phyloP scores from a whole-genome alignment of 2,888 invertebrate species.

The Apotomis betuletana region DNA sequence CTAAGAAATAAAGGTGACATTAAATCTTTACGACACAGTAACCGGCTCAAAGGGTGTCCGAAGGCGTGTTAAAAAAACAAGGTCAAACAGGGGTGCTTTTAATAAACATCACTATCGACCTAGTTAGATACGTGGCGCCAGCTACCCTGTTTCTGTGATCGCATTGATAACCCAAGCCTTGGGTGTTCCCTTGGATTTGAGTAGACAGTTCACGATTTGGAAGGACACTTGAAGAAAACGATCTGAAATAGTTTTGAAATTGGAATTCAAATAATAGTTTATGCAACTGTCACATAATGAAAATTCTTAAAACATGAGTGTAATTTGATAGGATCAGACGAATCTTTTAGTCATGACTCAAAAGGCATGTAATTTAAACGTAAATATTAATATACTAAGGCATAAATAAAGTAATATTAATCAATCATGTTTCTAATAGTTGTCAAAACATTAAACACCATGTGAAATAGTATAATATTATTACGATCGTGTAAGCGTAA shows the following conservation, averaged over 20 bases:
- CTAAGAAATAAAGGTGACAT: constrained; percentile 34
- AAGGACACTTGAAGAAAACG: neutral
- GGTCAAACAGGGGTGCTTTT: constrained; percentile 56
- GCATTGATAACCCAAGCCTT: constrained; percentile 37
- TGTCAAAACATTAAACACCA: too few relatives aligned
- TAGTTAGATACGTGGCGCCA: constrained; percentile 60
- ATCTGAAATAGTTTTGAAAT: neutral
- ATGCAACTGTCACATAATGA: too few relatives aligned
- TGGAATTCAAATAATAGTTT: too few relatives aligned
- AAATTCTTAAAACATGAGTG: too few relatives aligned
- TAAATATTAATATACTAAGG: too few relatives aligned
- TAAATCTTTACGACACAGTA: constrained; percentile 38
- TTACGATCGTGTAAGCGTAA: neutral
- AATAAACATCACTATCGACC: constrained; percentile 62
- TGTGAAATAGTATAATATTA: neutral
- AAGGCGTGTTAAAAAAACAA: constrained; percentile 50
- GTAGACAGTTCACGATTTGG: neutral
- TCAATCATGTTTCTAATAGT: too few relatives aligned
- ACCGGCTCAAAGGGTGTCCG: constrained; percentile 45
- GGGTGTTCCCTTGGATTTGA: constrained; percentile 10
- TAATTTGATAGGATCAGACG: too few relatives aligned
- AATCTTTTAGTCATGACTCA: too few relatives aligned
- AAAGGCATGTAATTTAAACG: too few relatives aligned
- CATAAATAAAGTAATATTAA: too few relatives aligned
- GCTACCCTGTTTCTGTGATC: constrained; percentile 48